phyloP scores from a whole-genome alignment of 2,113 vertebrate genomes.

The Cygnus atratus region DNA sequence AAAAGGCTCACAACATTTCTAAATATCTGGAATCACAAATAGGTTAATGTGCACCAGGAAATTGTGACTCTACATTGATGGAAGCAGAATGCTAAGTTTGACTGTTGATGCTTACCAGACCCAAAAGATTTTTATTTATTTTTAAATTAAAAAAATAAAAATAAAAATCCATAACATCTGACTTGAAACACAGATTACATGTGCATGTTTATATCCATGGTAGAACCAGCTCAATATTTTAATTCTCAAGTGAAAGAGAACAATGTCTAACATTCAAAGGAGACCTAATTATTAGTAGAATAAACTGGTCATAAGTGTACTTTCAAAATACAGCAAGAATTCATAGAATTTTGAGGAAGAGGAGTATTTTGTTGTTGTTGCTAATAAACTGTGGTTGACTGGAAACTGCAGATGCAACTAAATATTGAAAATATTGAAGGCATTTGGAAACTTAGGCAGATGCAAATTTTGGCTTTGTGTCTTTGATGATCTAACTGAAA shows the following conservation, averaged over 20 bases:
- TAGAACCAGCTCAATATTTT: neutral
- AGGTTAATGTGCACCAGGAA: neutral
- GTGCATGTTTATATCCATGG: neutral
- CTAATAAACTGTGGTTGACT: neutral
- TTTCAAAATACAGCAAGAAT: neutral
- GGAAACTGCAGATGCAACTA: neutral
- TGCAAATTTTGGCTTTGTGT: neutral
- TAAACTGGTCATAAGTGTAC: neutral
- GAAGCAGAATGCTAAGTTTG: neutral
- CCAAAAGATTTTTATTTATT: too few relatives aligned
- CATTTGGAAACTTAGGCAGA: neutral
- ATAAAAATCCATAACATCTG: neutral
- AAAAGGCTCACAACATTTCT: neutral
- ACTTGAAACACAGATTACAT: neutral
- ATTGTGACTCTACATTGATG: neutral
- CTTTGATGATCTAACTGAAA: neutral
- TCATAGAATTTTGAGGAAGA: neutral
- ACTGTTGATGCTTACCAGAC: neutral
- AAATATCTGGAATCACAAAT: neutral
- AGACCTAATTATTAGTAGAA: neutral
- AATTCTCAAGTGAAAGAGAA: neutral
- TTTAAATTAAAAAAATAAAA: neutral
- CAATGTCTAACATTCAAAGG: neutral
- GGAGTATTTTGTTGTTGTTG: neutral
- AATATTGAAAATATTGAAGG: constrained; percentile 17